Conservation (phyloP, 2,888 invertebrate genomes). For the Drosophila mettleri region DNA sequence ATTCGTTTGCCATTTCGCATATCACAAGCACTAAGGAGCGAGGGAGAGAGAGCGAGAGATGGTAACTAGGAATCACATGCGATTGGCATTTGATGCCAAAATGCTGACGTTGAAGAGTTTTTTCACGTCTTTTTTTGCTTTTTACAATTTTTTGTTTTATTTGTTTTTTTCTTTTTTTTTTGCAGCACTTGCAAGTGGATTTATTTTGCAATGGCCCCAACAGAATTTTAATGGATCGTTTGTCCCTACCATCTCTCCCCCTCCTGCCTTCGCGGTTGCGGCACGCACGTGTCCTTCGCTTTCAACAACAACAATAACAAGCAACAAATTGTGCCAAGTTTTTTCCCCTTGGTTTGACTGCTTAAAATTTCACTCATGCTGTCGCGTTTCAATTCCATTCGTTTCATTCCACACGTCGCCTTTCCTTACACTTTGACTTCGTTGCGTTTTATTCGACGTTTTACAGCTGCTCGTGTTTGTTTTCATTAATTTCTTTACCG, state of each 20-base stretch:
- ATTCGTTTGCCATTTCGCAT: slow-evolving; percentile 80
- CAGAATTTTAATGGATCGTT: slow-evolving; percentile 75
- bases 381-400: slow-evolving; percentile 20
- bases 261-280: neutral
- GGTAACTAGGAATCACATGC: slow-evolving; percentile 72
- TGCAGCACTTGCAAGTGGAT: slow-evolving; percentile 76
- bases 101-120: slow-evolving; percentile 74
- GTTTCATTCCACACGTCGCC: slow-evolving; percentile 12
- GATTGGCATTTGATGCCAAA: slow-evolving; percentile 80
- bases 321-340: slow-evolving; percentile 54
- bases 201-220: slow-evolving; percentile 79
- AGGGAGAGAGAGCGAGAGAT: neutral
- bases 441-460: slow-evolving; percentile 25
- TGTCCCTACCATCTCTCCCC: slow-evolving; percentile 2
- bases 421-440: slow-evolving; percentile 6
- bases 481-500: slow-evolving; percentile 68
- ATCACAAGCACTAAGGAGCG: slow-evolving; percentile 37
- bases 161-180: slow-evolving; percentile 35
- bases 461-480: slow-evolving; percentile 70
- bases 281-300: slow-evolving; percentile 61
- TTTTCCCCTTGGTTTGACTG: slow-evolving; percentile 40
- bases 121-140: slow-evolving; percentile 25
- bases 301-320: slow-evolving; percentile 10
- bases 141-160: slow-evolving; percentile 18
- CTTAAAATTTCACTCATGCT: slow-evolving; percentile 77